Base-by-base conservation (phyloP, 2,888 invertebrate genomes). In the Brachyptera putata region DNA sequence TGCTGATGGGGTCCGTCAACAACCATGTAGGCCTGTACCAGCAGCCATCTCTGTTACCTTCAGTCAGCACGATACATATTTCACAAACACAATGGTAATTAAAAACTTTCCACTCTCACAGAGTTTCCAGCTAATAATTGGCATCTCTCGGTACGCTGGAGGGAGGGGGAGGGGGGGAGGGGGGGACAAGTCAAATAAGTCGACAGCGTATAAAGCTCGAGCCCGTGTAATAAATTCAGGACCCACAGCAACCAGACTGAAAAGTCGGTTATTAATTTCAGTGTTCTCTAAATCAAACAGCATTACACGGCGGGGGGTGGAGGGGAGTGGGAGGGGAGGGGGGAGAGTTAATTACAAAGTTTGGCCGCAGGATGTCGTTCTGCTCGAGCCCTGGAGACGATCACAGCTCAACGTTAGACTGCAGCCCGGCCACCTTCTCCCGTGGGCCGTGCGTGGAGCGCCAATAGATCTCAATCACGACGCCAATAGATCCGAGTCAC, bases 221-320 rank as follows among this genome's bases (percentile, higher is more conserved):
- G n/a, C n/a, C n/a, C n/a, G 58, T 43, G 62, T 62, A 62, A 59
- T 62, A 64, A 58, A 63, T 63, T 61, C 60, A 16, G 36, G 18
- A 49, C 41, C 49, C 46, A 58, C 53, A n/a, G 62, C 57, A 57
- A 60, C 62, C 61, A 59, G 58, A 62, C 62, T n/a, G n/a, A n/a
- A n/a, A n/a, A n/a, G n/a, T 57, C 59, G 59, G 62, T 64, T 64
- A 64, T 64, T 64, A 64, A 64, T 64, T 64, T 64, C 64, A 62
- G 61, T 64, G 64, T 62, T 62, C 61, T 62, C 58, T 63, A 64
- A 64, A 64, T 64, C 64, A 64, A 64, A 64, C 64, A 64, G 61
- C 62, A 64, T 64, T 64, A 64, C 64, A 34, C 18, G 16, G 9
- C 16, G 34, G 34, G 34, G n/a, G 49, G 49, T 22, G 14, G 30